These are phyloP conservation scores for Parthenolecanium corni DNA, from an alignment of 2,888 invertebrate species.

Conservation along the genomic window DNA sequence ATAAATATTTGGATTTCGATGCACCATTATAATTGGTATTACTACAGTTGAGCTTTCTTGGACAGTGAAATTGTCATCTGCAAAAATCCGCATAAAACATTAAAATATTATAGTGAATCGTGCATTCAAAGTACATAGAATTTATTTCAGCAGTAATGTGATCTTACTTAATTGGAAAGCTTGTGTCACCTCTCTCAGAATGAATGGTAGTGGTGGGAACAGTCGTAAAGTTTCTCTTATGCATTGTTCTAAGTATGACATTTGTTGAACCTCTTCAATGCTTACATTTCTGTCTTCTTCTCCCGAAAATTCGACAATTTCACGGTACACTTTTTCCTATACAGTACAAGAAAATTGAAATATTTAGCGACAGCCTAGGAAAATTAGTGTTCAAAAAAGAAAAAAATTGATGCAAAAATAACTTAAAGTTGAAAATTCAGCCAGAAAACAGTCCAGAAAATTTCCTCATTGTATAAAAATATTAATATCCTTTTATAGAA, in stretches of 20 bases:
- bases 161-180: constrained; percentile 32
- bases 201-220: constrained; percentile 32
- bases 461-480: too few relatives aligned
- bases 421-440: too few relatives aligned
- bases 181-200: constrained; percentile 32
- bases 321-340: constrained; percentile 32
- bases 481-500: too few relatives aligned
- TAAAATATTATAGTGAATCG: too few relatives aligned
- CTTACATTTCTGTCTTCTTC: constrained; percentile 37
- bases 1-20: constrained; percentile 31
- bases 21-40: constrained; percentile 31
- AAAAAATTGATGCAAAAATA: too few relatives aligned
- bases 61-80: constrained; percentile 25
- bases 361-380: too few relatives aligned
- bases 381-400: too few relatives aligned
- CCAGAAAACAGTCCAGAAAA: too few relatives aligned
- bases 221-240: constrained; percentile 33
- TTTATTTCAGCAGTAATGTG: too few relatives aligned
- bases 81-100: too few relatives aligned
- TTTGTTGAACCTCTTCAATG: constrained; percentile 39
- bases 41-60: constrained; percentile 31
- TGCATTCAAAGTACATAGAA: too few relatives aligned
- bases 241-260: constrained; percentile 32
- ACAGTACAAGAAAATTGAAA: neutral
- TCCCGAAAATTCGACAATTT: constrained; percentile 31